Conservation (phyloP, 2,113 vertebrate genomes). For the Lepisosteus osseus region DNA sequence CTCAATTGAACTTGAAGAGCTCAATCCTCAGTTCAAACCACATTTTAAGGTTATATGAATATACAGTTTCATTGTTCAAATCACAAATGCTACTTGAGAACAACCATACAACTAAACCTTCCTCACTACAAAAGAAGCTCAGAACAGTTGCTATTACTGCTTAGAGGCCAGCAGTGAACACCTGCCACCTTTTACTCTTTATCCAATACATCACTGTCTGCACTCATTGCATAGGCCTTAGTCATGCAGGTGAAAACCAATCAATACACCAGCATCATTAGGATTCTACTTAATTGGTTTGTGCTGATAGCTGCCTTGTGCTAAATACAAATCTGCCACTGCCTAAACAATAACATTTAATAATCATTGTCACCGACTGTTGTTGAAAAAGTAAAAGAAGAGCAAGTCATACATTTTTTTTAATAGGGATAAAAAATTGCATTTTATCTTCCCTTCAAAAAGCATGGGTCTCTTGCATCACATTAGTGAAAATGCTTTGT, state of each 20-base stretch:
- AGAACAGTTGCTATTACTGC: conserved; percentile 30
- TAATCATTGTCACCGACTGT: background rate
- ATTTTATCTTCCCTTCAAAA: too few relatives aligned
- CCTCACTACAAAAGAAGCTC: conserved; percentile 15
- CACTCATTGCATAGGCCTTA: conserved; percentile 5
- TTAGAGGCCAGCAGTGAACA: conserved; percentile 21
- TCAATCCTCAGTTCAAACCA: too few relatives aligned
- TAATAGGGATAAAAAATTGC: too few relatives aligned
- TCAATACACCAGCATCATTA: conserved; percentile 33
- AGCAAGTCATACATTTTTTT: too few relatives aligned
- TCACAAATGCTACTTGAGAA: background rate
- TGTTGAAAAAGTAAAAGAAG: background rate
- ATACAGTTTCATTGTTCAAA: background rate
- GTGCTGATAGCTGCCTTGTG: conserved; percentile 13
- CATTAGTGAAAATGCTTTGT: too few relatives aligned
- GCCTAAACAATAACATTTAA: background rate
- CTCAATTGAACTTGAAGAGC: too few relatives aligned
- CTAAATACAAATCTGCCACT: conserved; percentile 10
- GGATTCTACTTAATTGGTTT: conserved; percentile 20
- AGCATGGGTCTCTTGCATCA: too few relatives aligned
- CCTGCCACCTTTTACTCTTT: conserved; percentile 33
- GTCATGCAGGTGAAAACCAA: conserved; percentile 26
- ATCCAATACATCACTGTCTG: conserved; percentile 43
- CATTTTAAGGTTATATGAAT: too few relatives aligned
- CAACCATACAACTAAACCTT: background rate